These are phyloP conservation scores for Sardina pilchardus DNA, from an alignment of 2,113 vertebrate species.

Conservation along the genomic window DNA sequence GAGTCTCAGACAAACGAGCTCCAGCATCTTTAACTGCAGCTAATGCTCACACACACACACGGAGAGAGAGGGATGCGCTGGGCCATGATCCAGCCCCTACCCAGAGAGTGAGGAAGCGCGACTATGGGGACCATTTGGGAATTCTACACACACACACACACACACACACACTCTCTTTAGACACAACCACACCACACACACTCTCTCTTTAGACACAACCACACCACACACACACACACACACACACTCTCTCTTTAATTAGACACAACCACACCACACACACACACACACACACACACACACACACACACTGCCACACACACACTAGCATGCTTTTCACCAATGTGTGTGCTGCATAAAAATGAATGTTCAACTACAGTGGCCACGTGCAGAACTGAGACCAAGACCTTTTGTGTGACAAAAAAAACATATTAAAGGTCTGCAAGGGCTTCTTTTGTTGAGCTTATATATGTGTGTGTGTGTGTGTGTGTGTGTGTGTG, in stretches of 20 bases:
- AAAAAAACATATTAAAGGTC: too few species aligned
- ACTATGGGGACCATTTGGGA: background rate
- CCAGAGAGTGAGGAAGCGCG: background rate
- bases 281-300: too few species aligned
- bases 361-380: too few species aligned
- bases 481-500: background rate
- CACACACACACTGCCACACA: too few species aligned
- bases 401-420: too few species aligned
- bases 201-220: too few species aligned
- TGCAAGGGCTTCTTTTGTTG: too few species aligned
- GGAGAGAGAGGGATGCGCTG: background rate
- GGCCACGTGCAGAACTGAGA: too few species aligned
- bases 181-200: background rate
- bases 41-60: background rate
- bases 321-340: too few species aligned
- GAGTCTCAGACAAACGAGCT: background rate
- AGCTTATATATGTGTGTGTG: background rate
- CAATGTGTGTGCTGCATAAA: too few species aligned
- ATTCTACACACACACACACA: background rate
- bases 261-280: too few species aligned
- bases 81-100: background rate
- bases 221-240: background rate
- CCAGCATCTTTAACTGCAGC: background rate
- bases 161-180: background rate
- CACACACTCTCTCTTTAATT: too few species aligned